phyloP scores from a whole-genome alignment of 2,888 invertebrate genomes.

The Galerucella calmariensis region DNA sequence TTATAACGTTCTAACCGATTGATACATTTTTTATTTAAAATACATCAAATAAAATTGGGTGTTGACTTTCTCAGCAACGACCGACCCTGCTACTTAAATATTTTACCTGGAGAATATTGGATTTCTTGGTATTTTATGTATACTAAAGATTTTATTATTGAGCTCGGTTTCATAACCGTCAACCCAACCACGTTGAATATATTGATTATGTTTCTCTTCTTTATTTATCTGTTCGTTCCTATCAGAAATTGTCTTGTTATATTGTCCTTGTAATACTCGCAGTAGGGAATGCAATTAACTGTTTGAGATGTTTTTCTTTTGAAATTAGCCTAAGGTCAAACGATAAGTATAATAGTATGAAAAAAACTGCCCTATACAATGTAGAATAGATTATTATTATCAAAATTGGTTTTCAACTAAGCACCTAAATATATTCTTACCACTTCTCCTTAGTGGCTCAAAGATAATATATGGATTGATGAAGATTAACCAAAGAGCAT shows the following conservation, averaged over 20 bases:
- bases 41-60: not conserved
- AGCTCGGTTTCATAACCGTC: constrained; percentile 28
- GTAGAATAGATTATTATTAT: no score
- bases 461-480: no score
- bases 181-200: constrained; percentile 24
- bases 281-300: not conserved
- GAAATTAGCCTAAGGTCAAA: no score
- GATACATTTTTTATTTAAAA: not conserved
- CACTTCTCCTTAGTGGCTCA: no score
- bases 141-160: constrained; percentile 39
- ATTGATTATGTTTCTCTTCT: constrained; percentile 28
- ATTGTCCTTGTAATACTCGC: not conserved
- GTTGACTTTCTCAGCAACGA: constrained; percentile 5
- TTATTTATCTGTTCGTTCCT: constrained; percentile 26
- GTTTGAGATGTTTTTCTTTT: no score
- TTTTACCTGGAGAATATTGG: constrained; percentile 40
- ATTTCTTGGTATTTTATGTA: constrained; percentile 40
- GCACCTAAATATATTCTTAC: no score
- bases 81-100: constrained; percentile 22
- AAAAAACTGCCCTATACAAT: no score
- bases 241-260: constrained; percentile 25
- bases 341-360: no score
- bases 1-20: not conserved
- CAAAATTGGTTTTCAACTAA: no score
- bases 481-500: no score